Base-by-base conservation (phyloP, 1,140 invertebrate genomes). In the Drosophila santomea region DNA sequence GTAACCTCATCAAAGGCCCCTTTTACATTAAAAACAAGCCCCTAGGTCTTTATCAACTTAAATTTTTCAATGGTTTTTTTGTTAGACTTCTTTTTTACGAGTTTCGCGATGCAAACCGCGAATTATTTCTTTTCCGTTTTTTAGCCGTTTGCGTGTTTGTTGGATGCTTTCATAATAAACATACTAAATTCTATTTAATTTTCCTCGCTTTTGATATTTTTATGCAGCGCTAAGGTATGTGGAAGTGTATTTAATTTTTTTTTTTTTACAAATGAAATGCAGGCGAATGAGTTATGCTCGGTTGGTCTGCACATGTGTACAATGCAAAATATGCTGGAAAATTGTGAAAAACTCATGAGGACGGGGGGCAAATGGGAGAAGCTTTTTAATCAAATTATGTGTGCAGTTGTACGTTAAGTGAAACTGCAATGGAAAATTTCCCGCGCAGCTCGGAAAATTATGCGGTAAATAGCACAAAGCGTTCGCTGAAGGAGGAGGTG, bases 331-430 rank as follows among this genome's bases (percentile, higher is more conserved):
- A 67, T 86, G 60, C 61, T 61, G 68, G 79, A 50, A 58, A 71
- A 71, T 36, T 58, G 28, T 44, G 39, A 64, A 51, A 68, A 68
- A 66, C 61, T 63, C 43, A 67, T 58, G 71, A 48, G 50, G 32
- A 23, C 25, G 23, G 25, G 17, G 43, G 32, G 10, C 20, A 20
- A 20, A 36, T 32, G 59, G 20, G 48, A 48, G 63, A 60, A 57
- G 79, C 63, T 80, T 89, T 88, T 89, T 88, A 88, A 88, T 88
- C 77, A 88, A 88, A 88, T 88, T 83, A 88, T 71, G 80, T 89
- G 83, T 88, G 84, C 83, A 88, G 80, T 83, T 80, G 67, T 74
- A 89, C 72, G 83, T 80, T 52, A 88, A 83, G 54, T 59, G 66
- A 80, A 84, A 85, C 75, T 57, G 76, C 54, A 59, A 62, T 57